A percentile compares a stretch with the other conserved stretches of the same genome.
Conservation (phyloP, 2,888 invertebrate species). For the Leucania comma region DNA sequence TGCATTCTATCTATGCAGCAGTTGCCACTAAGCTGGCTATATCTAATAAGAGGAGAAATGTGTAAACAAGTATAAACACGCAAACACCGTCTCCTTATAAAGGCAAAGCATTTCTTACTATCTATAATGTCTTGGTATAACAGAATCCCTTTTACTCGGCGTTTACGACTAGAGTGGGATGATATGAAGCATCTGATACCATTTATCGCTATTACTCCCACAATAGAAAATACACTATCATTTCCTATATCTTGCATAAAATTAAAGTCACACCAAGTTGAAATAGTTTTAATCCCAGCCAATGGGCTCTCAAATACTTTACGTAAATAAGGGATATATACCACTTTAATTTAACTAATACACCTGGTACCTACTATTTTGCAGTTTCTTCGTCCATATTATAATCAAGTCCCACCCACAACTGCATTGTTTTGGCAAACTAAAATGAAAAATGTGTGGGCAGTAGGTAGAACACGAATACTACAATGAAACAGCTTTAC, state of each 20-base stretch:
- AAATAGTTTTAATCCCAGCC: not conserved
- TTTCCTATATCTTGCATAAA: not conserved
- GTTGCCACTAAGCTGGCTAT: not conserved
- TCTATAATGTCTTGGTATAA: slow-evolving; percentile 17
- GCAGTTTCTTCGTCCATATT: slow-evolving; percentile 29
- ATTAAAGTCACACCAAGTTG: not conserved
- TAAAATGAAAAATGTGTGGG: slow-evolving; percentile 35
- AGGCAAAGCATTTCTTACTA: slow-evolving; percentile 10
- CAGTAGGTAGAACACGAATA: slow-evolving; percentile 22
- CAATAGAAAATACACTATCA: slow-evolving; percentile 17
- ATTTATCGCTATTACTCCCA: slow-evolving; percentile 31
- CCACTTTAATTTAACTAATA: slow-evolving; percentile 13
- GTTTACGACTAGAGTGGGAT: slow-evolving; percentile 29
- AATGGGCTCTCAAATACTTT: slow-evolving; percentile 2
- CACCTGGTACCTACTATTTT: slow-evolving; percentile 23
- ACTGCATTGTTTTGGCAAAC: slow-evolving; percentile 38
- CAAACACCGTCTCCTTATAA: slow-evolving; percentile 12
- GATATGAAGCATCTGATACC: slow-evolving; percentile 28
- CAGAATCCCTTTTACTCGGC: slow-evolving; percentile 5
- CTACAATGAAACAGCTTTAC: slow-evolving; percentile 50
- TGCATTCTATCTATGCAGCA: not conserved
- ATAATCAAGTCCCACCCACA: slow-evolving; percentile 38
- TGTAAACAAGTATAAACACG: not conserved
- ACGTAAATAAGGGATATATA: slow-evolving; percentile 8
- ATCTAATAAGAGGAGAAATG: not conserved